phyloP scores from a whole-genome alignment of 2,888 invertebrate species.

The Loripinus fragilis region DNA sequence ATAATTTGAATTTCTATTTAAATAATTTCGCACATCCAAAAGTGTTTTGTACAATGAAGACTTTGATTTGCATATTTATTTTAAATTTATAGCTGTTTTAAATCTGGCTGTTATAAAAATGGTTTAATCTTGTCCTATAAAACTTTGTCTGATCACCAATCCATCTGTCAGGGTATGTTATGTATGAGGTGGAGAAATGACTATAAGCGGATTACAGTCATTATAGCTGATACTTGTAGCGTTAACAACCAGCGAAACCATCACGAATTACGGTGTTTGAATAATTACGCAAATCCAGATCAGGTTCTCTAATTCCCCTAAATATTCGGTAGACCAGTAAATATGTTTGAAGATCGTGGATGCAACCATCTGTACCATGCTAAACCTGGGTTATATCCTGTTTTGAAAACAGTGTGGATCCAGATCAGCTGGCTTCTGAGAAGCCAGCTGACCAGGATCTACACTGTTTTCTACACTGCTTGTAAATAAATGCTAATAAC shows the following conservation, averaged over 20 bases:
- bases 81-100: conserved; percentile 8
- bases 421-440: too few relatives aligned
- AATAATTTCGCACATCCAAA: not conserved
- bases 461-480: too few relatives aligned
- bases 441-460: too few relatives aligned
- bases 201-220: conserved; percentile 2
- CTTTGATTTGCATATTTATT: conserved; percentile 18
- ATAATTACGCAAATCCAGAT: too few relatives aligned
- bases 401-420: too few relatives aligned
- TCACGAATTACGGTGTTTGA: not conserved
- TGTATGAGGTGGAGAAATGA: conserved; percentile 10
- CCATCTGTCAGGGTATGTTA: conserved; percentile 1
- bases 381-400: too few relatives aligned
- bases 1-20: conserved; percentile 6
- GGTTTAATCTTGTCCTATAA: conserved; percentile 8
- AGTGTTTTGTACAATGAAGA: not conserved
- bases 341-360: too few relatives aligned
- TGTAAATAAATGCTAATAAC: too few relatives aligned
- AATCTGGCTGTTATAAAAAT: not conserved
- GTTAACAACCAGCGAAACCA: not conserved
- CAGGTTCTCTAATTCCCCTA: too few relatives aligned
- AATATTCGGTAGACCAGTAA: too few relatives aligned
- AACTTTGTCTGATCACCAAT: conserved; percentile 7
- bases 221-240: not conserved
- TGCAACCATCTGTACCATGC: too few relatives aligned